Evolutionary conservation across 2,888 invertebrate species (phyloP).

Genomic region (Smittia sp.): DNA sequence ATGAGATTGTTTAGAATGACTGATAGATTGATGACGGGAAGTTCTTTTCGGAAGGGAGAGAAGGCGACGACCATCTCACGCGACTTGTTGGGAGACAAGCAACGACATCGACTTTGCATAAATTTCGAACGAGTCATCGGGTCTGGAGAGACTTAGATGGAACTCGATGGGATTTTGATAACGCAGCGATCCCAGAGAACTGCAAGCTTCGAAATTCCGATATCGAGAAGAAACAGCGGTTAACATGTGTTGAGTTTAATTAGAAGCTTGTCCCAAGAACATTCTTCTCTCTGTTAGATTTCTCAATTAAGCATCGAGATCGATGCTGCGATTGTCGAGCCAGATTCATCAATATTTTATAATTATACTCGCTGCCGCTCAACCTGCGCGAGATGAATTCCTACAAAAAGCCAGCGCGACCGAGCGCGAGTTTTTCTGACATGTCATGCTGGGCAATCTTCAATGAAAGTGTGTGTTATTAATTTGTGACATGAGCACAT

Average conservation of each 20-base stretch:
- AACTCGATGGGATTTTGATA: background rate
- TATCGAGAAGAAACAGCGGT: background rate
- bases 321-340: background rate
- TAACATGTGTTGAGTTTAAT: slow-evolving; percentile 18
- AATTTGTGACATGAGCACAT: slow-evolving; percentile 41
- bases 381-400: background rate
- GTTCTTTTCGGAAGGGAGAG: background rate
- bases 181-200: background rate
- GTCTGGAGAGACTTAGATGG: background rate
- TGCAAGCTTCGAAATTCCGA: background rate
- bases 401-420: background rate
- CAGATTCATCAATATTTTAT: background rate
- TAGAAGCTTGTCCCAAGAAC: background rate
- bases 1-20: slow-evolving; percentile 40
- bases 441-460: slow-evolving; percentile 38
- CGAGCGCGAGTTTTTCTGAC: slow-evolving; percentile 22
- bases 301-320: background rate
- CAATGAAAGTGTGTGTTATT: slow-evolving; percentile 25
- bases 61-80: background rate
- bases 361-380: background rate
- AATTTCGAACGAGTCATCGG: background rate
- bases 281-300: background rate
- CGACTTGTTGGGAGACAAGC: background rate
- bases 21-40: slow-evolving; percentile 33
- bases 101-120: background rate